These are phyloP conservation scores for Notospermus geniculatus DNA, from an alignment of 1,140 invertebrate genomes.

Conservation along the genomic window DNA sequence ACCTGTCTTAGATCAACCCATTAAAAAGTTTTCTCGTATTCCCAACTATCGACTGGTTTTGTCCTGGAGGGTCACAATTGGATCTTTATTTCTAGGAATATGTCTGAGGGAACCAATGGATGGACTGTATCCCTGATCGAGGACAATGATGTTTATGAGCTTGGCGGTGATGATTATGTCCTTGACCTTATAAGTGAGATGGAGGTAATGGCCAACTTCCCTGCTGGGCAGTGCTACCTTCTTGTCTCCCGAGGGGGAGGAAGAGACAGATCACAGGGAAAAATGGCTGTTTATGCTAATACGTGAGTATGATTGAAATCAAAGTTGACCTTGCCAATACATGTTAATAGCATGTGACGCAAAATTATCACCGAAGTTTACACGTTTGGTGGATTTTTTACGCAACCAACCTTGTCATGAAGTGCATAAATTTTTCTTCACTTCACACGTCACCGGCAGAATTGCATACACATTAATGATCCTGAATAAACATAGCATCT, in stretches of 20 bases:
- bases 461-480: too few species aligned
- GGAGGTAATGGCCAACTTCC: constrained; percentile 87
- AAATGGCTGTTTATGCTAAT: neutral
- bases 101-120: constrained; percentile 63
- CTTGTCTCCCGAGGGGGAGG: constrained; percentile 55
- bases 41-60: too few species aligned
- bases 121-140: constrained; percentile 80
- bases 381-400: too few species aligned
- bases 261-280: constrained; percentile 31
- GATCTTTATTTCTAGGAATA: constrained; percentile 47
- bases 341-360: too few species aligned
- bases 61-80: constrained; percentile 2
- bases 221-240: constrained; percentile 66
- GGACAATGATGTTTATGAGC: constrained; percentile 60
- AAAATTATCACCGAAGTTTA: too few species aligned
- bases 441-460: too few species aligned
- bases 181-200: constrained; percentile 87
- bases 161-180: constrained; percentile 80
- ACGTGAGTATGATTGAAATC: neutral
- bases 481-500: too few species aligned
- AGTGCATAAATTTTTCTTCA: too few species aligned
- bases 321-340: too few species aligned
- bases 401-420: too few species aligned
- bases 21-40: too few species aligned
- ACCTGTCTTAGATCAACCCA: too few species aligned